Percentiles rank a stretch among this genome's conserved stretches.
Evolutionary conservation across 2,113 vertebrate genomes (phyloP).

Genomic region (Laticauda laticaudata): DNA sequence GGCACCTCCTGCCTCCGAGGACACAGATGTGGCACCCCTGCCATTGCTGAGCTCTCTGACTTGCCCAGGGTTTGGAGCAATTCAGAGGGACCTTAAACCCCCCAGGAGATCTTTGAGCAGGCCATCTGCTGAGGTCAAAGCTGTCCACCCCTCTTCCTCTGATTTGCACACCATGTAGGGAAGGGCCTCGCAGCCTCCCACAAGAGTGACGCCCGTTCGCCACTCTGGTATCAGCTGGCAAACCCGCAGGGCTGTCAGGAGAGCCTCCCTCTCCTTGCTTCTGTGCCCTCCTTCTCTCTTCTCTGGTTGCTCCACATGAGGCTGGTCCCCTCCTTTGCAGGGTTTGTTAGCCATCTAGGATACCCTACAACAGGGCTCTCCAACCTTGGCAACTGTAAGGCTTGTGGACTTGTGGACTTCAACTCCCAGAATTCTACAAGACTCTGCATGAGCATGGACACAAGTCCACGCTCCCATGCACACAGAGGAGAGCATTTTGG

Average conservation of each 20-base stretch:
- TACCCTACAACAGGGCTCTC: too few species aligned
- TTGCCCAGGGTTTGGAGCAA: too few species aligned
- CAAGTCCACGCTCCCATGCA: too few species aligned
- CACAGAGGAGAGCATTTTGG: background rate
- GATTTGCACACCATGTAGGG: background rate
- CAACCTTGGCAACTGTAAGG: too few species aligned
- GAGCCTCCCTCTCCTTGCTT: background rate
- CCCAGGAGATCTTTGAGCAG: background rate
- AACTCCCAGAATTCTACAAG: background rate
- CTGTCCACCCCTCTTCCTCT: background rate
- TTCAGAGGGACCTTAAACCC: background rate
- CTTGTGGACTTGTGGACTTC: too few species aligned
- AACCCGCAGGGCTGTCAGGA: background rate
- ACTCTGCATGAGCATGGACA: accelerated
- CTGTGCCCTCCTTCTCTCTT: background rate
- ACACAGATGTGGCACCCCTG: background rate
- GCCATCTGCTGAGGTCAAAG: background rate
- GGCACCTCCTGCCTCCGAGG: background rate
- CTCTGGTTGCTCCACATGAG: background rate
- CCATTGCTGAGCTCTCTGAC: background rate
- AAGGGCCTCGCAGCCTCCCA: background rate
- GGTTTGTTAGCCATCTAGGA: background rate
- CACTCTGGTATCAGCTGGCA: background rate
- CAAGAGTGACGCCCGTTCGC: too few species aligned
- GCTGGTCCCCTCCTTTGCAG: background rate